phyloP scores from a whole-genome alignment of 2,888 invertebrate species.

The Meteorus cinctellus region DNA sequence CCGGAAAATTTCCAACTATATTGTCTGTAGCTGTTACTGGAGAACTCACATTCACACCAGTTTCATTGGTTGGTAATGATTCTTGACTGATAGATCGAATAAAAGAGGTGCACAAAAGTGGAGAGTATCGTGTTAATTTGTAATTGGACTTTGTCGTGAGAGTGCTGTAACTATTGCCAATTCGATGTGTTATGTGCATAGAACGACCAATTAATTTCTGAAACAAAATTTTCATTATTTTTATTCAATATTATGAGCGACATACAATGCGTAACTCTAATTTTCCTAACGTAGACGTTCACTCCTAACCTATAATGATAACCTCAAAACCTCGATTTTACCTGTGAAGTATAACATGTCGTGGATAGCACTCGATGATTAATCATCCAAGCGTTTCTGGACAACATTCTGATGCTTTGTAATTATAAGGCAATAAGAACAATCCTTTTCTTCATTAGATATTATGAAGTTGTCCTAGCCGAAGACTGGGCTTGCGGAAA shows the following conservation, averaged over 20 bases:
- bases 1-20: conserved; percentile 47
- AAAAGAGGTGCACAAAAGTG: conserved; percentile 50
- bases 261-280: too few relatives aligned
- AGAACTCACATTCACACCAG: conserved; percentile 40
- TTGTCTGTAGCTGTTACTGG: conserved; percentile 58
- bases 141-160: conserved; percentile 32
- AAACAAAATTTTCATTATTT: conserved; percentile 1
- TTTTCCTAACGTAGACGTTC: too few relatives aligned
- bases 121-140: conserved; percentile 45
- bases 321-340: conserved; percentile 54
- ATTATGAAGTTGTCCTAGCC: not conserved
- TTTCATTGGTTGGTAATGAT: conserved; percentile 19
- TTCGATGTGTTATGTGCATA: conserved; percentile 48
- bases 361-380: conserved; percentile 51
- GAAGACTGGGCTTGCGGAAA: too few relatives aligned
- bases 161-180: conserved; percentile 25
- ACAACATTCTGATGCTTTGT: conserved; percentile 57
- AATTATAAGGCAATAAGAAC: not conserved
- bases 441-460: not conserved
- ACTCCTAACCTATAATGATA: conserved; percentile 48
- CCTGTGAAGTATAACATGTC: conserved; percentile 53
- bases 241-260: not conserved
- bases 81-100: conserved; percentile 57
- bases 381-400: conserved; percentile 52
- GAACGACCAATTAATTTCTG: conserved; percentile 44